phyloP scores from a whole-genome alignment of 2,888 invertebrate species.

The Perdita meconis region DNA sequence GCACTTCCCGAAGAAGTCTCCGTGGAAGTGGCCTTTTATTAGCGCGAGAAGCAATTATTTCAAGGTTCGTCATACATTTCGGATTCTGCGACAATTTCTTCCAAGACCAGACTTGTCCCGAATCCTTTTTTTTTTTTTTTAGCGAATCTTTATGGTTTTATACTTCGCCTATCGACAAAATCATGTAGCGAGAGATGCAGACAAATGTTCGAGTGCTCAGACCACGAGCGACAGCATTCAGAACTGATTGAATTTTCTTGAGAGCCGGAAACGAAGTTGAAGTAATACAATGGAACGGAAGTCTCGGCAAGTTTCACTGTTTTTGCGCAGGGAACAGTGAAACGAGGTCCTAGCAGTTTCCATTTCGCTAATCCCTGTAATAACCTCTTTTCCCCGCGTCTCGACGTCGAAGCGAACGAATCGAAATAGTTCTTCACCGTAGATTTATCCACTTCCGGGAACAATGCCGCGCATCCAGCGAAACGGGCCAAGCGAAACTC shows the following conservation, averaged over 20 bases:
- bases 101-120: too few species aligned
- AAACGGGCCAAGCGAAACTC: not conserved
- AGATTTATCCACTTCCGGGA: constrained; percentile 10
- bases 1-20: constrained; percentile 35
- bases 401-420: constrained; percentile 13
- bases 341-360: constrained; percentile 32
- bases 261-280: not conserved
- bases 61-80: constrained; percentile 70
- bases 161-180: too few species aligned
- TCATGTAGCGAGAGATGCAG: not conserved
- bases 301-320: constrained; percentile 8
- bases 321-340: constrained; percentile 26
- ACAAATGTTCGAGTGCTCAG: not conserved
- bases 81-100: constrained; percentile 36
- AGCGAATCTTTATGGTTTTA: too few species aligned
- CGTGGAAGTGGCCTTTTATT: constrained; percentile 59
- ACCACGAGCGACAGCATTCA: too few species aligned
- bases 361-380: constrained; percentile 37
- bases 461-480: not conserved
- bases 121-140: too few species aligned
- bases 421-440: constrained; percentile 26
- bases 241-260: not conserved
- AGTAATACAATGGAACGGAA: constrained; percentile 11
- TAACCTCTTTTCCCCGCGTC: constrained; percentile 23
- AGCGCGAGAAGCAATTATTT: constrained; percentile 67